Conservation (phyloP, 1,140 invertebrate genomes). For the Schlechtendalia chinensis region DNA sequence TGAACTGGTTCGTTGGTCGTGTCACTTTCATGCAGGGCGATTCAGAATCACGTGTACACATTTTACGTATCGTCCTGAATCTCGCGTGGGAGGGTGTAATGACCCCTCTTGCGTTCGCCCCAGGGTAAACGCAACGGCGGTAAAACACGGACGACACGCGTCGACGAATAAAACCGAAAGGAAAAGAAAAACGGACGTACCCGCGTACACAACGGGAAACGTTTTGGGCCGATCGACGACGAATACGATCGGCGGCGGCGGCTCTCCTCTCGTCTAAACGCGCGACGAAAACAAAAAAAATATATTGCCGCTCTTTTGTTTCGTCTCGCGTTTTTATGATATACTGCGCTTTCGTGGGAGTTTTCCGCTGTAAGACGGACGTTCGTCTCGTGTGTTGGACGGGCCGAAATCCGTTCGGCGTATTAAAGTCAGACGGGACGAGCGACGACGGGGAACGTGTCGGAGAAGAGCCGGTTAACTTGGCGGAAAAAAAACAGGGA, state of each 20-base stretch:
- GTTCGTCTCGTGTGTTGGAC: not conserved
- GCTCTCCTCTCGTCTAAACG: not conserved
- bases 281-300: not conserved
- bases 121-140: too few relatives aligned
- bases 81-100: too few relatives aligned
- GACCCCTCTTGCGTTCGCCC: too few relatives aligned
- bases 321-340: constrained; percentile 13
- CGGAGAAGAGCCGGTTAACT: not conserved
- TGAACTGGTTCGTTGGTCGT: too few relatives aligned
- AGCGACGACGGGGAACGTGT: not conserved
- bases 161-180: too few relatives aligned
- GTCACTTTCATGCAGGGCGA: too few relatives aligned
- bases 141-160: not conserved
- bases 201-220: too few relatives aligned
- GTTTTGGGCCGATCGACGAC: too few relatives aligned
- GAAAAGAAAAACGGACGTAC: too few relatives aligned
- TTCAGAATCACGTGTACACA: too few relatives aligned
- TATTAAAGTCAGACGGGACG: not conserved
- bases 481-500: constrained; percentile 10
- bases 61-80: too few relatives aligned
- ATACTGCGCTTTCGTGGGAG: not conserved
- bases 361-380: not conserved
- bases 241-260: not conserved
- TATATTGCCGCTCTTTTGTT: not conserved
- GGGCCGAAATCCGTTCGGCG: constrained; percentile 27